These are phyloP conservation scores for Acleris laterana DNA, from an alignment of 2,888 invertebrate genomes.

Conservation along the genomic window DNA sequence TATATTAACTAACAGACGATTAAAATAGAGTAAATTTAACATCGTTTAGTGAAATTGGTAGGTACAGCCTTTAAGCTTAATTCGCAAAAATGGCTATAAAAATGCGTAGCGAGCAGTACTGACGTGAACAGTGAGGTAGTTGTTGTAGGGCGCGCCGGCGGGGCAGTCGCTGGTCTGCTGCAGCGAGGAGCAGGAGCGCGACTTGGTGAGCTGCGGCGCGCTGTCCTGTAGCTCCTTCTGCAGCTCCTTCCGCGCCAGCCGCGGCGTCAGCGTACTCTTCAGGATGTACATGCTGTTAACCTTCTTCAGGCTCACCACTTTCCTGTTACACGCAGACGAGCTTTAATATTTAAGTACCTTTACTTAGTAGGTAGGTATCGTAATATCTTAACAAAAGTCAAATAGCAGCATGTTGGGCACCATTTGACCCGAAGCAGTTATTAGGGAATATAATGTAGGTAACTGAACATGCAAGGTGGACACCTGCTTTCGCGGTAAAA, in stretches of 20 bases:
- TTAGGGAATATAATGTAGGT: too few species aligned
- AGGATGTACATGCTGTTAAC: slow-evolving; percentile 93
- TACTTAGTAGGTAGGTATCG: too few species aligned
- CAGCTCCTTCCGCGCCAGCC: slow-evolving; percentile 88
- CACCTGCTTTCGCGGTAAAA: too few species aligned
- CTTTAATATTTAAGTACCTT: background rate
- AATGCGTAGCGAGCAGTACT: slow-evolving; percentile 52
- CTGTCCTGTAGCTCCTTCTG: slow-evolving; percentile 85
- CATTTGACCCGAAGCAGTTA: too few species aligned
- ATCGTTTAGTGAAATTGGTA: too few species aligned
- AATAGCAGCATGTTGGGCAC: too few species aligned
- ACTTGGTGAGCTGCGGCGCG: slow-evolving; percentile 85
- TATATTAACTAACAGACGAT: too few species aligned
- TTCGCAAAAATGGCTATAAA: too few species aligned
- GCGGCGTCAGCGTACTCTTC: slow-evolving; percentile 92
- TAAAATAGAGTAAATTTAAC: too few species aligned
- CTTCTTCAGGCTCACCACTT: slow-evolving; percentile 88
- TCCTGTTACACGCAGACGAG: slow-evolving; percentile 68
- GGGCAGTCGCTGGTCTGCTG: slow-evolving; percentile 83
- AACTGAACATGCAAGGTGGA: too few species aligned
- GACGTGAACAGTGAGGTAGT: slow-evolving; percentile 90
- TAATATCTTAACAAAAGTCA: too few species aligned
- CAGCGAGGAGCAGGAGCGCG: slow-evolving; percentile 89
- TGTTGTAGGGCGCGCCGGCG: slow-evolving; percentile 85
- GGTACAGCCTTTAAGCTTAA: too few species aligned